A percentile compares a stretch with the other conserved stretches of the same genome.
Evolutionary conservation across 2,888 invertebrate genomes (phyloP).

Genomic region (Catocala sponsa): DNA sequence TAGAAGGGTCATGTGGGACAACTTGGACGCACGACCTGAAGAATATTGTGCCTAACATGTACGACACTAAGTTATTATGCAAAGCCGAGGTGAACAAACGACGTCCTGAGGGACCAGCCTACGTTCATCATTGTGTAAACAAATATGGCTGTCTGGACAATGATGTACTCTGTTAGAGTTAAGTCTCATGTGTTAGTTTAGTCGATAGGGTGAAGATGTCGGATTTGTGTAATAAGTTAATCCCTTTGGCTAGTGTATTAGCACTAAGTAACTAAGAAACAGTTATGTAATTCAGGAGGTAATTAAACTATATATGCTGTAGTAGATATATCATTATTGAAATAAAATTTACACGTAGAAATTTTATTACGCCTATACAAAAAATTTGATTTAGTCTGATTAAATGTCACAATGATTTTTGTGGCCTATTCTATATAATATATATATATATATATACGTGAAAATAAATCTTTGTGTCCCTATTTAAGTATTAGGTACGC

Average conservation of each 20-base stretch:
- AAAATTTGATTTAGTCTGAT: no score
- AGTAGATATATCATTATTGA: no score
- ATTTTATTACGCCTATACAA: no score
- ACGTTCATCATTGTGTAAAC: conserved; percentile 38
- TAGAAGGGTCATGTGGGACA: conserved; percentile 28
- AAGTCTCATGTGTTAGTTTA: conserved; percentile 13
- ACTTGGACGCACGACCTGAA: conserved; percentile 28
- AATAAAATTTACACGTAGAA: no score
- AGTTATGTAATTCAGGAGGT: no score
- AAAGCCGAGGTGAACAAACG: conserved; percentile 32
- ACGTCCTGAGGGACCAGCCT: conserved; percentile 29
- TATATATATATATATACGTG: no score
- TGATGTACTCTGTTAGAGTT: conserved; percentile 14
- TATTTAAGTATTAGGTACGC: no score
- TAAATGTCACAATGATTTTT: no score
- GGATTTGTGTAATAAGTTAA: conserved; percentile 13
- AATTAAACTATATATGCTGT: no score
- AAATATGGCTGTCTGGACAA: conserved; percentile 29
- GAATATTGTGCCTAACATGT: conserved; percentile 39
- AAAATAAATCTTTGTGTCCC: no score
- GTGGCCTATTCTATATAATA: no score
- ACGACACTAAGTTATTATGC: conserved; percentile 36
- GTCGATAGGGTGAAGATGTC: conserved; percentile 18
- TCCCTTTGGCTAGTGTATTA: background rate
- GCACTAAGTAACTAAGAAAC: background rate